Evolutionary conservation across 2,888 invertebrate species (phyloP).

Genomic region (Calameuta idolon): DNA sequence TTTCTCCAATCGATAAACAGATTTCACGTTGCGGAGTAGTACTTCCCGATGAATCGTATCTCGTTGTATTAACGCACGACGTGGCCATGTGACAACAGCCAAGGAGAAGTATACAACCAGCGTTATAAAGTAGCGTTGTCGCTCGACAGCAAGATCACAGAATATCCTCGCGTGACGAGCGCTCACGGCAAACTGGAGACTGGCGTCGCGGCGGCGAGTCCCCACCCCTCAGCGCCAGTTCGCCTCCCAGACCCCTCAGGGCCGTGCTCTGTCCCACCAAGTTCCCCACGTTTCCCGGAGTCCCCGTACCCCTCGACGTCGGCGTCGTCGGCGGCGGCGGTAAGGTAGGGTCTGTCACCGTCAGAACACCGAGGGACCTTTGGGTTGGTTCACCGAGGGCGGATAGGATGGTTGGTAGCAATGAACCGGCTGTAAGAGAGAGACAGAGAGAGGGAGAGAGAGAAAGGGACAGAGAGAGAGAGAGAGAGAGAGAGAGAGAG

Average conservation of each 20-base stretch:
- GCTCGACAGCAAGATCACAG: conserved; percentile 48
- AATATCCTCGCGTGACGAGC: conserved; percentile 83
- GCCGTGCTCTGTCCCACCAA: conserved; percentile 58
- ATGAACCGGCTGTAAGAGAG: conserved; percentile 51
- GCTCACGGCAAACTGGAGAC: conserved; percentile 83
- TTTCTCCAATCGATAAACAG: not conserved
- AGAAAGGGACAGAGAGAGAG: conserved; percentile 59
- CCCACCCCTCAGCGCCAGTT: conserved; percentile 35
- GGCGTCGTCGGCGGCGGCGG: conserved; percentile 40
- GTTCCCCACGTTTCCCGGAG: conserved; percentile 69
- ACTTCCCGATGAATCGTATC: not conserved
- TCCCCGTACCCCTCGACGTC: conserved; percentile 44
- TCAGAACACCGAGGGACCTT: conserved; percentile 67
- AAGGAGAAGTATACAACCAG: not conserved
- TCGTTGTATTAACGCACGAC: not conserved
- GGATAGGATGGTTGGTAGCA: conserved; percentile 65
- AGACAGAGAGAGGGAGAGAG: conserved; percentile 68
- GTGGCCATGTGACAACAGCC: not conserved
- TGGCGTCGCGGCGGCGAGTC: conserved; percentile 65
- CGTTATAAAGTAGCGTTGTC: conserved; percentile 27
- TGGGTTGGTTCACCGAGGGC: conserved; percentile 70
- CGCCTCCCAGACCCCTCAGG: conserved; percentile 38
- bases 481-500: conserved; percentile 67
- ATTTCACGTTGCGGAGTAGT: not conserved
- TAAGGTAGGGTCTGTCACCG: conserved; percentile 65